These are phyloP conservation scores for Poecilobothrus nobilitatus DNA, from an alignment of 2,888 invertebrate genomes.

Conservation along the genomic window DNA sequence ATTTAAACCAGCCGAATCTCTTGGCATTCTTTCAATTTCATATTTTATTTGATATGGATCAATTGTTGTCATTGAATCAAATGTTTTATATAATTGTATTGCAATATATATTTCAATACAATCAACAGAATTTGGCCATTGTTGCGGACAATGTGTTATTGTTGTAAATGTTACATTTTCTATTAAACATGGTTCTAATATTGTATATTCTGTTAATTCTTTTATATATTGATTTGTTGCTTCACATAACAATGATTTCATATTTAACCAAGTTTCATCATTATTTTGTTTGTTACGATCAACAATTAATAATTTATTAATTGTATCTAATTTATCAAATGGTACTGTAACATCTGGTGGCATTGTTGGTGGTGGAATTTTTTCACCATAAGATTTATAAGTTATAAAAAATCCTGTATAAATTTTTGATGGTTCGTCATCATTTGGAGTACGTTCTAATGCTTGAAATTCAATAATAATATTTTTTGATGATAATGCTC, in stretches of 20 bases:
- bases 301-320: slow-evolving; percentile 20
- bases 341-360: slow-evolving; percentile 22
- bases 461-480: slow-evolving; percentile 21
- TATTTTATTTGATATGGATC: slow-evolving; percentile 16
- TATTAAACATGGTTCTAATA: slow-evolving; percentile 19
- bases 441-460: background rate
- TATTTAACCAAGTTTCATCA: slow-evolving; percentile 21
- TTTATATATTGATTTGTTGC: slow-evolving; percentile 22
- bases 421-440: slow-evolving; percentile 13
- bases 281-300: slow-evolving; percentile 19
- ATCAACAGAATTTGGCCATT: slow-evolving; percentile 23
- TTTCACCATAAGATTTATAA: slow-evolving; percentile 22
- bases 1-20: slow-evolving; percentile 21
- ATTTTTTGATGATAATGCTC: slow-evolving; percentile 16
- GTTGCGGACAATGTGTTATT: slow-evolving; percentile 23
- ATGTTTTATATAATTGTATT: slow-evolving; percentile 20
- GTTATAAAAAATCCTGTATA: slow-evolving; percentile 23
- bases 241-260: slow-evolving; percentile 22
- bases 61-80: slow-evolving; percentile 8
- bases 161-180: slow-evolving; percentile 24
- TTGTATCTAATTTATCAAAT: slow-evolving; percentile 19
- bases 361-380: slow-evolving; percentile 16
- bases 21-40: slow-evolving; percentile 19
- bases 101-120: slow-evolving; percentile 25
- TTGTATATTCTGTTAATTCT: slow-evolving; percentile 8